A percentile compares a stretch with the other conserved stretches of the same genome.
These are phyloP conservation scores for Arrhamphus sclerolepis DNA, from an alignment of 2,797 vertebrate genomes.

Conservation along the genomic window DNA sequence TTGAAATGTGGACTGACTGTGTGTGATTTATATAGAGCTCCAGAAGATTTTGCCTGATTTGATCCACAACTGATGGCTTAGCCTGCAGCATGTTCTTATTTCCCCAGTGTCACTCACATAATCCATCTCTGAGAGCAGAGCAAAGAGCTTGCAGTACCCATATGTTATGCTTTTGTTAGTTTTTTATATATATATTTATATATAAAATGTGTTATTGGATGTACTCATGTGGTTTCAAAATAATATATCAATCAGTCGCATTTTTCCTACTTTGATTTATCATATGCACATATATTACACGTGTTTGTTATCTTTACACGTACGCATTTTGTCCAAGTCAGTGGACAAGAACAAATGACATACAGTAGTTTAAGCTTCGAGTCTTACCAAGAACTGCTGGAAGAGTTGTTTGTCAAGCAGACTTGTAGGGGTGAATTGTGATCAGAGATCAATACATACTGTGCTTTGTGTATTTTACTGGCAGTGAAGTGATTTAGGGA, in stretches of 20 bases:
- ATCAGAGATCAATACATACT: constrained; percentile 68
- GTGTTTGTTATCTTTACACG: too few species aligned
- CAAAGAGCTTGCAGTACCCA: constrained; percentile 60
- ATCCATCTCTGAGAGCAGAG: constrained; percentile 74
- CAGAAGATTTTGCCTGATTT: constrained; percentile 77
- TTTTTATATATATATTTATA: too few species aligned
- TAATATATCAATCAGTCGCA: constrained; percentile 20
- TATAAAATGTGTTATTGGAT: constrained; percentile 30
- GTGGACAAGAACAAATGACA: too few species aligned
- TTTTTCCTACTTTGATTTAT: constrained; percentile 17
- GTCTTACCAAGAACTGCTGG: constrained; percentile 32
- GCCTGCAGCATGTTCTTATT: constrained; percentile 81
- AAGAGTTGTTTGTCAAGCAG: constrained; percentile 46
- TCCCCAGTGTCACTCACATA: constrained; percentile 81
- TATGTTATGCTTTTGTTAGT: constrained; percentile 49
- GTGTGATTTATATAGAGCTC: constrained; percentile 74
- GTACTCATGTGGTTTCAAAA: constrained; percentile 11
- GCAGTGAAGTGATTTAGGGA: constrained; percentile 61
- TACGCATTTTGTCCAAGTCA: too few species aligned
- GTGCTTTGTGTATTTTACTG: constrained; percentile 62
- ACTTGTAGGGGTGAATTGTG: constrained; percentile 32
- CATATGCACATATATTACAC: background rate
- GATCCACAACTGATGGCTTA: constrained; percentile 83
- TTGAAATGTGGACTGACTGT: constrained; percentile 52
- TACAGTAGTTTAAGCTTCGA: constrained; percentile 29